Evolutionary conservation across 2,113 vertebrate species (phyloP).

Genomic region (Parotia lawesii): DNA sequence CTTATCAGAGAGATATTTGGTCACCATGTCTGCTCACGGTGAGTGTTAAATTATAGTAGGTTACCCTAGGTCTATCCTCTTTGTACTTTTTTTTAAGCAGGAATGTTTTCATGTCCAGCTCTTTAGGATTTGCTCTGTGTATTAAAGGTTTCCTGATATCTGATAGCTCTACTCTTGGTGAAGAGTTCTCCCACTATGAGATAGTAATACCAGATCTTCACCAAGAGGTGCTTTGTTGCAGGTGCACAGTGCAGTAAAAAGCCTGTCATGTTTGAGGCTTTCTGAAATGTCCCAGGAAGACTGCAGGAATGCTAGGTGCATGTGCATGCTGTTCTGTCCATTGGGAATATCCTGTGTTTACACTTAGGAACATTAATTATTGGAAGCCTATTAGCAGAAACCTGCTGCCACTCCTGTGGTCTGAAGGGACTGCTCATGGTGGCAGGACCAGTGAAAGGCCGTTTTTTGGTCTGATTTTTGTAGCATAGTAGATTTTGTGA

Average conservation of each 20-base stretch:
- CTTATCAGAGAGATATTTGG: background rate
- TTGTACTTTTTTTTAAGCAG: background rate
- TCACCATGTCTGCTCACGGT: background rate
- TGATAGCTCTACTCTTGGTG: background rate
- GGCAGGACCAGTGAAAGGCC: background rate
- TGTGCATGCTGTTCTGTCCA: accelerated
- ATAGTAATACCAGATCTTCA: background rate
- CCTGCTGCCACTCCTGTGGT: background rate
- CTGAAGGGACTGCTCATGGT: background rate
- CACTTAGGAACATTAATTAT: background rate
- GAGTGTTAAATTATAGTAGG: background rate
- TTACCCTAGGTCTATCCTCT: background rate
- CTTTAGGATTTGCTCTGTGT: background rate
- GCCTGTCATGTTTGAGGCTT: background rate
- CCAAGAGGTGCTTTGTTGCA: background rate
- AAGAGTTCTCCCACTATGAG: background rate
- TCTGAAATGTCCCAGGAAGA: background rate
- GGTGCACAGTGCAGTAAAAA: background rate
- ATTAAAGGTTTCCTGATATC: background rate
- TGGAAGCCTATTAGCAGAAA: background rate
- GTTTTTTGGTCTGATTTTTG: background rate
- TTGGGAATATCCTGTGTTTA: background rate
- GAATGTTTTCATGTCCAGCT: background rate
- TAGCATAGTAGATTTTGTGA: background rate
- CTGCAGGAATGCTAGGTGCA: background rate